Base-by-base conservation (phyloP, 2,113 vertebrate genomes). In the Aspiorhynchus laticeps region DNA sequence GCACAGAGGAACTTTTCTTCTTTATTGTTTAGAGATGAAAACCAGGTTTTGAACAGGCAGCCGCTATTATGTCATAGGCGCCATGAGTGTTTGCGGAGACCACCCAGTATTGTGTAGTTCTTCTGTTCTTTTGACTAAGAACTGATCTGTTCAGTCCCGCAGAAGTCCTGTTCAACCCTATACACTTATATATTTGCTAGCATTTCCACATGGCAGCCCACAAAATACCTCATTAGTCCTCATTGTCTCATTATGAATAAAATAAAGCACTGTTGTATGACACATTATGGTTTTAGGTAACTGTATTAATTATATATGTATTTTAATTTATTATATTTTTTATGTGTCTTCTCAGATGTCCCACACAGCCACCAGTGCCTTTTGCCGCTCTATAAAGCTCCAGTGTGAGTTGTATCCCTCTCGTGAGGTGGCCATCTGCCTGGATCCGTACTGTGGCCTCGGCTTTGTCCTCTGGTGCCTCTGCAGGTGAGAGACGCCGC, bases 391-490 rank as follows among this genome's bases (percentile, higher is more conserved):
- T 83, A 98, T 99, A 95, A 99, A 99, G 96, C 97, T 99, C 93
- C 98, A 99, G 95, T 99, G 98, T 93, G 98, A 99, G 93, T 93
- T 99, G 92, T 99, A 99, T 92, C 98, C 98, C 61, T 99, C 98
- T 91, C 96, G 98, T 92, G 98, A 99, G 93, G 98, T 99, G 14
- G 98, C 98, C 90, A 99, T 99, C 94, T 99, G 98, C 92, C 92
- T 99, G 94, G 98, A 99, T 92, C 98, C 98, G 0, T 99, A 99
- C 95, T 99, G 98, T 90, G 98, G 98, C 93, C 97, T 99, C 41
- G 98, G 98, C 82, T 99, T 99, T 89, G 98, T 99, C 91, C 97
- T 99, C 90, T 99, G 98, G 98, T 99, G 98, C 94, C 97, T 99
- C 95, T 99, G 98, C 96, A 99, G 98, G 98, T 99, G 48, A 92